Evolutionary conservation across 2,888 invertebrate genomes (phyloP), one percentile per base, ranked within the genome.

Genomic region (Xylocampa areola): DNA sequence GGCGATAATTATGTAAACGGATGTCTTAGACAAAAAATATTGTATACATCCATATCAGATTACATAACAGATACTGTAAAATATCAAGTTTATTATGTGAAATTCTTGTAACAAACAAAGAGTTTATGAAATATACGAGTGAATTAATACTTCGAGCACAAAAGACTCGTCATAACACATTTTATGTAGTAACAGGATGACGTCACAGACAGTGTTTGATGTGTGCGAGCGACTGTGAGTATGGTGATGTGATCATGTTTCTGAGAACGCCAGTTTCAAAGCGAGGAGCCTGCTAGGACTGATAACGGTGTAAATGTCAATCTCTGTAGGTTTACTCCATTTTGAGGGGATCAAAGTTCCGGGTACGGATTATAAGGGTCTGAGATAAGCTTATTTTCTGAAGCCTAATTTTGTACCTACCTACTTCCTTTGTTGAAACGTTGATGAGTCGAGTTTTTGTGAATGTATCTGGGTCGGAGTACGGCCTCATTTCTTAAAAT

Each of bases 291-390:
- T 92, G 91, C 64, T 81, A 77, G 81, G 82, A 81, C 81, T 89
- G 92, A 92, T 92, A 92, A 90, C 89, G 85, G 70, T 84, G 88
- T 88, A 88, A 88, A 90, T 86, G 91, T 90, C 92, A 91, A 90
- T 92, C 90, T 91, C 85, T 82, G 86, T 83, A 85, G 88, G 88
- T 85, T 83, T 85, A 80, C 83, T 85, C 87, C 88, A 90, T 91
- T 91, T 87, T 86, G 86, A 85, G 83, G 80, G 90, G 92, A 90
- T 90, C 91, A 91, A 91, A 91, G 90, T 92, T 89, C 89, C 85
- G 90, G 88, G 81, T 81, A 81, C 81, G 91, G 92, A 92, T 92
- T 92, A 92, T 92, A 91, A 92, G 92, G 92, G 92, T 91, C 88
- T 85, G 87, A 89, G 92, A 92, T 91, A 91, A 92, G 88, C 88